phyloP scores from a whole-genome alignment of 2,113 vertebrate genomes.

The Bombycilla garrulus region DNA sequence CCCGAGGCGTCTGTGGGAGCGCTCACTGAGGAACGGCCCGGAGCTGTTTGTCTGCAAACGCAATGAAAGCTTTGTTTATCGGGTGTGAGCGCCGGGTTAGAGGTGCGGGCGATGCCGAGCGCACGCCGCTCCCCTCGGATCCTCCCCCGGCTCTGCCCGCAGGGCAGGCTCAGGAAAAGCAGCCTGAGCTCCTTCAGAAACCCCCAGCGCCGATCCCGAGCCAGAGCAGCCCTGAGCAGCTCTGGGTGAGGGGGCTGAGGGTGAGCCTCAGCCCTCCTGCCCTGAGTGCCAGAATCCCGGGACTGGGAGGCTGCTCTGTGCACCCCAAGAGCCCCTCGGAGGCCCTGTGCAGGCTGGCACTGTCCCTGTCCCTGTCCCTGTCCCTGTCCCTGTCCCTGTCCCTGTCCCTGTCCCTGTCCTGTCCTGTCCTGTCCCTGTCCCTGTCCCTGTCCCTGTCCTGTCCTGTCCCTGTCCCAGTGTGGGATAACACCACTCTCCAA shows the following conservation, averaged over 20 bases:
- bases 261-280: rapidly evolving
- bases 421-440: rapidly evolving
- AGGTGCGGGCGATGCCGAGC: background rate
- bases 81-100: rapidly evolving
- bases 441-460: no score
- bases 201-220: rapidly evolving
- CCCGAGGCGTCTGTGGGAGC: background rate
- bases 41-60: background rate
- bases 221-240: no score
- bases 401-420: no score
- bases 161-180: rapidly evolving
- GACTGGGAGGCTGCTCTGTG: rapidly evolving
- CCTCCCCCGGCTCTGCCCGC: rapidly evolving
- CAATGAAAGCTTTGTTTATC: background rate
- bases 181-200: rapidly evolving
- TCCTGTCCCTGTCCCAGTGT: rapidly evolving
- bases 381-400: background rate
- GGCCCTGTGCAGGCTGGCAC: background rate
- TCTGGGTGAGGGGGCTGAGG: rapidly evolving
- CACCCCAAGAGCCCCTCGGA: rapidly evolving
- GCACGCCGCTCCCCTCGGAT: rapidly evolving
- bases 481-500: background rate
- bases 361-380: rapidly evolving
- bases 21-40: background rate
- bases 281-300: rapidly evolving